Percentiles rank a stretch among this genome's conserved stretches.
phyloP scores from a whole-genome alignment of 1,140 invertebrate genomes.

The Drosophila malerkotliana region DNA sequence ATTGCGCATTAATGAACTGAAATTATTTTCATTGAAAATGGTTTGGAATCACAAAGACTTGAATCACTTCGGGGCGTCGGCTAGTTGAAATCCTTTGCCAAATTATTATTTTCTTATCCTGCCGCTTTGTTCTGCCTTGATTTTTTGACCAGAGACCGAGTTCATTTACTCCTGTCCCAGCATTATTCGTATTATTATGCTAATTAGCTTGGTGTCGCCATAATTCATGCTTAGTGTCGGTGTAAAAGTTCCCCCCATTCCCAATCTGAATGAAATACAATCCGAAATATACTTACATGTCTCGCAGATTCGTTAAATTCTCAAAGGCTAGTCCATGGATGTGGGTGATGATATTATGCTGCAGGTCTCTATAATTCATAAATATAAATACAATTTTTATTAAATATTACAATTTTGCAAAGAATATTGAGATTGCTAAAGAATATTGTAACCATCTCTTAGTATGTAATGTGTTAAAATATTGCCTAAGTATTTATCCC shows the following conservation, averaged over 20 bases:
- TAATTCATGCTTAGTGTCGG: slow-evolving; percentile 57
- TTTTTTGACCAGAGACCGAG: slow-evolving; percentile 30
- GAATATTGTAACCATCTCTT: too few species aligned
- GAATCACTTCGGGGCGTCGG: neutral
- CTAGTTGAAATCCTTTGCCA: slow-evolving; percentile 21
- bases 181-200: slow-evolving; percentile 59
- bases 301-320: slow-evolving; percentile 61
- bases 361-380: slow-evolving; percentile 67
- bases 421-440: too few species aligned
- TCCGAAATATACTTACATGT: slow-evolving; percentile 79
- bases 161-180: slow-evolving; percentile 43
- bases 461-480: neutral
- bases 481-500: slow-evolving; percentile 42
- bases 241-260: slow-evolving; percentile 17
- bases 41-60: slow-evolving; percentile 50
- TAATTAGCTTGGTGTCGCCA: slow-evolving; percentile 49
- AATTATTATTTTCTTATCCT: slow-evolving; percentile 48
- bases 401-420: too few species aligned
- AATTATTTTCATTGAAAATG: slow-evolving; percentile 52
- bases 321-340: slow-evolving; percentile 80
- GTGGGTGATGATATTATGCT: slow-evolving; percentile 76
- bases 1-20: slow-evolving; percentile 59
- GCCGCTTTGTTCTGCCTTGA: slow-evolving; percentile 15
- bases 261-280: neutral
- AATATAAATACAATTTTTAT: neutral